These are phyloP conservation scores for Sapayoa aenigma DNA, from an alignment of 2,113 vertebrate genomes.

Conservation along the genomic window DNA sequence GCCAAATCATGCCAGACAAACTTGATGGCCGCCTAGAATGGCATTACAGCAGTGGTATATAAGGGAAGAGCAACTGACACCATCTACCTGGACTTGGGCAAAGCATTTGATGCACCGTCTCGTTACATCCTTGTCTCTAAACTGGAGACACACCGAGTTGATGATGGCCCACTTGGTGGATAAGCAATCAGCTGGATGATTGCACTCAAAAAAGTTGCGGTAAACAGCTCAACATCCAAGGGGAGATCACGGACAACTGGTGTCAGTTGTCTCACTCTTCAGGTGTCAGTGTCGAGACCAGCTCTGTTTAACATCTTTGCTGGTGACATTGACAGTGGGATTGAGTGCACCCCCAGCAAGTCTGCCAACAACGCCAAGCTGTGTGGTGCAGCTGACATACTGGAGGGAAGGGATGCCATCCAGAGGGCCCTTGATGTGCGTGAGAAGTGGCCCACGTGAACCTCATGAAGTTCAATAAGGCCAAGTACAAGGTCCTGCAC, in stretches of 20 bases:
- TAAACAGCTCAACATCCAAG: not conserved
- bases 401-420: not conserved
- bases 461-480: not conserved
- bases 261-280: no score
- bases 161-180: not conserved
- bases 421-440: not conserved
- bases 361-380: not conserved
- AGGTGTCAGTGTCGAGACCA: not conserved
- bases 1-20: not conserved
- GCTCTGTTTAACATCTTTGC: not conserved
- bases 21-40: not conserved
- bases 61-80: not conserved
- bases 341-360: not conserved
- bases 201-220: not conserved
- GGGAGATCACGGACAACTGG: not conserved
- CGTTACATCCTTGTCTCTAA: fast-evolving
- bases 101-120: not conserved
- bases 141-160: not conserved
- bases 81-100: not conserved
- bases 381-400: not conserved
- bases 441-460: fast-evolving
- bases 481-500: not conserved
- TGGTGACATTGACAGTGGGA: not conserved
- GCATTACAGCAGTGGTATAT: not conserved
- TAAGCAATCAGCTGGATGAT: not conserved